These are phyloP conservation scores for Plebejus melissa DNA, from an alignment of 2,888 invertebrate genomes.

Conservation along the genomic window DNA sequence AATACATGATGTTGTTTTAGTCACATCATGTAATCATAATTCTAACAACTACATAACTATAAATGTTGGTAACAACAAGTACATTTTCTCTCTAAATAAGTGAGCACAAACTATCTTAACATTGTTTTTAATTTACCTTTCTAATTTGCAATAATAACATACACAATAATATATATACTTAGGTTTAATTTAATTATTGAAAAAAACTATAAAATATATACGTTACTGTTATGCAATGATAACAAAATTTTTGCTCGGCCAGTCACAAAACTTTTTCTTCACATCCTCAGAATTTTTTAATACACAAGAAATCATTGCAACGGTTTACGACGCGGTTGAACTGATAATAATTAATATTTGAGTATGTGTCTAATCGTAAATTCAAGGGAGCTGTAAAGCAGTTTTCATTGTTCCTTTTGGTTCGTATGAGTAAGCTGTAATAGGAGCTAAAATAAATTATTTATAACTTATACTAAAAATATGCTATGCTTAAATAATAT, in stretches of 20 bases:
- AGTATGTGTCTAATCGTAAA: not conserved
- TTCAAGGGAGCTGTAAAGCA: not conserved
- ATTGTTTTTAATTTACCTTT: not conserved
- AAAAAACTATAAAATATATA: not conserved
- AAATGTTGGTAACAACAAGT: not conserved
- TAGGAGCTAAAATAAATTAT: not conserved
- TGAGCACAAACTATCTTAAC: not conserved
- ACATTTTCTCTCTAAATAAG: not conserved
- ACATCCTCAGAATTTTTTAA: not conserved
- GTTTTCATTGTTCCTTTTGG: not conserved
- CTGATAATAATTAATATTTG: not conserved
- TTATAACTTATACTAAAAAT: not conserved
- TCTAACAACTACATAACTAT: not conserved
- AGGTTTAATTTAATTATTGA: not conserved
- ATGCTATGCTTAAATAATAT: not conserved
- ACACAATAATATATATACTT: not conserved
- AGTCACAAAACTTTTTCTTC: not conserved
- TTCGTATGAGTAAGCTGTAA: not conserved
- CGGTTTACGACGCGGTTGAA: not conserved
- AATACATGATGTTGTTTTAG: not conserved
- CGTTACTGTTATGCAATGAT: not conserved
- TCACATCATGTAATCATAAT: not conserved
- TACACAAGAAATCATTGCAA: not conserved
- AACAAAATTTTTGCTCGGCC: not conserved
- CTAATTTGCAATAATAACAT: not conserved